These are phyloP conservation scores for Stylophora pistillata DNA, from an alignment of 64 coral and sea anemone species.

Conservation along the genomic window DNA sequence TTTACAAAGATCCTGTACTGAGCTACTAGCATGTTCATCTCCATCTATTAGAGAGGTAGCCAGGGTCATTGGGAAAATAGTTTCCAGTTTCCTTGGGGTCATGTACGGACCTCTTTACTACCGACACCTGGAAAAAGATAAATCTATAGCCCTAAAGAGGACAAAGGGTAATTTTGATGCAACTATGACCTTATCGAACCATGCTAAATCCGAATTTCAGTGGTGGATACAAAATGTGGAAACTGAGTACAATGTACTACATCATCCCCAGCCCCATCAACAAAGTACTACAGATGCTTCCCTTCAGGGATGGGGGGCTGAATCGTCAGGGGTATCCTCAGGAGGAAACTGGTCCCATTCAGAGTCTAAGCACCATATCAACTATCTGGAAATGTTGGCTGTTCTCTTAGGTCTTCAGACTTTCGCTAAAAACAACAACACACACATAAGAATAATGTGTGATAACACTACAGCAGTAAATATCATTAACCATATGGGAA, in stretches of 20 bases:
- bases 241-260: too few species aligned
- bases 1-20: too few species aligned
- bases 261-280: too few species aligned
- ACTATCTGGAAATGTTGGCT: too few species aligned
- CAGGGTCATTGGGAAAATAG: neutral
- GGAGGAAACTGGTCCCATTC: too few species aligned
- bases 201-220: neutral
- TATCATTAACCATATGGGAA: slow-evolving; percentile 57
- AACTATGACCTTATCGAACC: neutral
- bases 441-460: slow-evolving; percentile 38
- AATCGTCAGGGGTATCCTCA: too few species aligned
- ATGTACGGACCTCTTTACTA: neutral
- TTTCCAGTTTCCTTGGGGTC: neutral
- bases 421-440: neutral
- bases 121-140: neutral
- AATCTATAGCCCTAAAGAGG: neutral
- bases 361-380: too few species aligned
- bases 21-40: neutral
- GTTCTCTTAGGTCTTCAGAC: too few species aligned
- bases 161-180: neutral
- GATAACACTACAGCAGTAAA: slow-evolving; percentile 60
- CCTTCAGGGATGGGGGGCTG: too few species aligned
- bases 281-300: too few species aligned
- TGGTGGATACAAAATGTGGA: too few species aligned
- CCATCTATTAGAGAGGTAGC: neutral